Base-by-base conservation (phyloP, 2,113 vertebrate genomes). In the Zosterops borbonicus region DNA sequence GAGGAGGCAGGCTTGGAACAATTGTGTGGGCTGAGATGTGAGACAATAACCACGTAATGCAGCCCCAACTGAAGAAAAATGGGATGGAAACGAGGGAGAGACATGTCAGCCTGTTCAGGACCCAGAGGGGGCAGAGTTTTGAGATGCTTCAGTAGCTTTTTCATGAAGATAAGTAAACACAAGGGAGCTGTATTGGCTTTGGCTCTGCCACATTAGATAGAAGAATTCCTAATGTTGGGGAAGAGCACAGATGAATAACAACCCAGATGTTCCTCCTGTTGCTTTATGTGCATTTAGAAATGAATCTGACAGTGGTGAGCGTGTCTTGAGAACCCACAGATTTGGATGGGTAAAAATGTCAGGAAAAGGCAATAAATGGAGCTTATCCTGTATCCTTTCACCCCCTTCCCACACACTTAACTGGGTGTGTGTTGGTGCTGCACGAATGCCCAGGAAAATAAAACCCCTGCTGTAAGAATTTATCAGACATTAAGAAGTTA, bases 151-250 rank as follows among this genome's bases (percentile, higher is more conserved):
- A 96, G 14, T 75, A 58, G 64, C 76, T 90, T 95, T 85, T 81
- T 89, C 85, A 65, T 87, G 90, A 83, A 93, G 95, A 89, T 69
- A 93, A 93, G 73, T 92, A 92, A 97, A 94, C 92, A 86, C 90
- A 62, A 42, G 69, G 88, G 90, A 96, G 65, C 79, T 86, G 12
- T 79, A 42, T 31, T 68, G 58, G 44, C 69, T 94, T 89, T 4
- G 59, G 59, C 64, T 94, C 69, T 86, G 83, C 80, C 76, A 53
- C 53, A 11, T 87, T 83, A 89, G 49, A 41, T 35, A 62, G 73
- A 68, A 88, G 73, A 53, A 83, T 83, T 81, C 53, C 82, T 92
- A 60, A 92, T 78, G 83, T 18, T 80, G 58, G 44, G 23, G 56
- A 68, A 75, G 79, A 81, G 56, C 56, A 14, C 22, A 52, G 73